Evolutionary conservation across 2,888 invertebrate species (phyloP), one percentile per base, ranked within the genome.

Genomic region (Helobdella robusta): DNA sequence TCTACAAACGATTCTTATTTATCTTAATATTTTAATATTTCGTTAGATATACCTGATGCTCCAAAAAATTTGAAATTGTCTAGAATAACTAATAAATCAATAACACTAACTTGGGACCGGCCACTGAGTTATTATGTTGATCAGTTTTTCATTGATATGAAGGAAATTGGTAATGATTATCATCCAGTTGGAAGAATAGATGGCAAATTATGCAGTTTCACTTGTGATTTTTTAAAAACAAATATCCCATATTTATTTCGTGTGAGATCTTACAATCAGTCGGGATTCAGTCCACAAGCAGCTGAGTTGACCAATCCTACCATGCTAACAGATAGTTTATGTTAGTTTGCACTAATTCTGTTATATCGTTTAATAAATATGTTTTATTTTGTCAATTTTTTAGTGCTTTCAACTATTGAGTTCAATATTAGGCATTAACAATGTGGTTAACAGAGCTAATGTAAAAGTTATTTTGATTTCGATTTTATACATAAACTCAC

Each of bases 221-320:
- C 54, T 35, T 65, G 44, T 30, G 66, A 66, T 25, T 64, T 59
- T 25, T 46, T 68, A 23, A 32, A 61, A 11, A 48, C 50, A 15
- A 70, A 69, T 35, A 44, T 35, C n/a, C 40, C 56, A 6, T 91
- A 91, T 77, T 86, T 88, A 77, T 90, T 91, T 79, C 84, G 90
- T 66, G 85, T 91, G 6, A 89, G 89, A 0, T 89, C 91, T 0
- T 83, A 88, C 65, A 91, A 91, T 81, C 84, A 89, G 72, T 89
- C 89, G 75, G 91, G 91, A 18, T 11, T 63, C n/a, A 68, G 70
- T 64, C 70, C 67, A 18, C 59, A 73, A 46, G 85, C 86, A 64
- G 89, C 89, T 28, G 81, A 85, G 70, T 87, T 89, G 35, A 81
- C 83, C 73, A 87, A 88, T 15, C 83, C 89, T 8, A 83, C 89